These are phyloP conservation scores for Pegoplata infirma DNA, from an alignment of 2,888 invertebrate genomes.

Conservation along the genomic window DNA sequence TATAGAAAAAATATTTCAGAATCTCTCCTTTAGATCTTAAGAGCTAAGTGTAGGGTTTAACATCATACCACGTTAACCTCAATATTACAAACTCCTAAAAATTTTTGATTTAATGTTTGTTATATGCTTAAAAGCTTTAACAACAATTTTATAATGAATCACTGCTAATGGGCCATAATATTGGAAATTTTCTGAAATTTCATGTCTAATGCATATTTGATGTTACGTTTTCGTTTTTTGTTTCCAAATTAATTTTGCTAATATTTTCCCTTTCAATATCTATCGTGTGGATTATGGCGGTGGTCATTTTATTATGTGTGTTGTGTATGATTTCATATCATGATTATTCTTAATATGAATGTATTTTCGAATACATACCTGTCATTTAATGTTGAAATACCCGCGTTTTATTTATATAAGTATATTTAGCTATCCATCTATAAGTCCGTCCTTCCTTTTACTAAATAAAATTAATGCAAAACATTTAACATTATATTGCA, in stretches of 20 bases:
- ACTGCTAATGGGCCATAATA: not conserved
- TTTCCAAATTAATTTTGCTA: slow-evolving; percentile 1
- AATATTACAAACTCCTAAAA: too few relatives aligned
- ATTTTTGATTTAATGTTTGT: too few relatives aligned
- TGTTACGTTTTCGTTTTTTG: slow-evolving; percentile 20
- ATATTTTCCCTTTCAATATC: not conserved
- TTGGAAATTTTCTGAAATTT: slow-evolving; percentile 1
- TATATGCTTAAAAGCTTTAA: too few relatives aligned
- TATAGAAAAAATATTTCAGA: too few relatives aligned
- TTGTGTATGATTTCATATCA: slow-evolving; percentile 27
- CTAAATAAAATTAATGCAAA: slow-evolving; percentile 44
- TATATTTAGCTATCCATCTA: not conserved
- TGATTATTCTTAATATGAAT: slow-evolving; percentile 31
- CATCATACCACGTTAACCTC: too few relatives aligned
- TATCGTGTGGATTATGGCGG: slow-evolving; percentile 1
- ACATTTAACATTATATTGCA: slow-evolving; percentile 36
- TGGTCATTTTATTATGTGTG: slow-evolving; percentile 35
- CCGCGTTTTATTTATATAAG: slow-evolving; percentile 17
- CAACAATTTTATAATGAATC: not conserved
- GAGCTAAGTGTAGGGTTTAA: too few relatives aligned
- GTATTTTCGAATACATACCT: slow-evolving; percentile 43
- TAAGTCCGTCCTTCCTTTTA: not conserved
- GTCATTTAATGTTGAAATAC: slow-evolving; percentile 43
- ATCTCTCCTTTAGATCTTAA: too few relatives aligned
- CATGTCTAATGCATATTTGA: slow-evolving; percentile 45